Percentiles rank a stretch among this genome's conserved stretches.
phyloP scores from a whole-genome alignment of 2,113 vertebrate genomes.

The Gambusia holbrooki region DNA sequence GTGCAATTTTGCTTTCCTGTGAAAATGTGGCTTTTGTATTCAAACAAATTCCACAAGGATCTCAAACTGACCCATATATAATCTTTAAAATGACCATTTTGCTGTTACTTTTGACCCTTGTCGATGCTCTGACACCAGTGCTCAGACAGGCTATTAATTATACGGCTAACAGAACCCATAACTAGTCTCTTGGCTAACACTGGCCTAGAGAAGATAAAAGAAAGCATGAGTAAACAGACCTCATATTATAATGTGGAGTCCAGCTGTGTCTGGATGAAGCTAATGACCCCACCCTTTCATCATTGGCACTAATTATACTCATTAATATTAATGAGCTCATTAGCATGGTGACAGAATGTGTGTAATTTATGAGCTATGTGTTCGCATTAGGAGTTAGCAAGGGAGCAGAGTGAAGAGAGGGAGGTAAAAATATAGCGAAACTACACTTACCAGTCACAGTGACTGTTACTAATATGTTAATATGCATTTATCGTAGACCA shows the following conservation, averaged over 20 bases:
- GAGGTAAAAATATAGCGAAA: constrained; percentile 2
- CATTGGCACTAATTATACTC: constrained; percentile 66
- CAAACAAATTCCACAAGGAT: neutral
- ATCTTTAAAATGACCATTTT: neutral
- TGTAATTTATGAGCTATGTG: constrained; percentile 48
- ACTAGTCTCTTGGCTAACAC: neutral
- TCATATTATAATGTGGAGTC: constrained; percentile 37
- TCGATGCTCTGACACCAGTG: neutral
- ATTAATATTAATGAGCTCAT: constrained; percentile 75
- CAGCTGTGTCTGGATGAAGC: constrained; percentile 62
- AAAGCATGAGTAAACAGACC: constrained; percentile 3
- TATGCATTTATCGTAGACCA: too few relatives aligned
- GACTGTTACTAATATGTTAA: too few relatives aligned
- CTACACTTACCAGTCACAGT: too few relatives aligned
- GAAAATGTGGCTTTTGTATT: neutral
- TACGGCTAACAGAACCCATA: neutral
- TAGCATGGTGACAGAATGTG: constrained; percentile 52
- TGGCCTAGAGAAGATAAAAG: neutral
- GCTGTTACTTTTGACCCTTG: neutral
- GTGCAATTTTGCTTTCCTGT: neutral
- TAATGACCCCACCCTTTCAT: constrained; percentile 59
- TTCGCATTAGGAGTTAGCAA: constrained; percentile 29
- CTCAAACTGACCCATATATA: neutral
- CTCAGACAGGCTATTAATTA: neutral
- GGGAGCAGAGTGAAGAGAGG: constrained; percentile 25